phyloP scores from a whole-genome alignment of 1,140 invertebrate genomes.

The Thrips palmi region DNA sequence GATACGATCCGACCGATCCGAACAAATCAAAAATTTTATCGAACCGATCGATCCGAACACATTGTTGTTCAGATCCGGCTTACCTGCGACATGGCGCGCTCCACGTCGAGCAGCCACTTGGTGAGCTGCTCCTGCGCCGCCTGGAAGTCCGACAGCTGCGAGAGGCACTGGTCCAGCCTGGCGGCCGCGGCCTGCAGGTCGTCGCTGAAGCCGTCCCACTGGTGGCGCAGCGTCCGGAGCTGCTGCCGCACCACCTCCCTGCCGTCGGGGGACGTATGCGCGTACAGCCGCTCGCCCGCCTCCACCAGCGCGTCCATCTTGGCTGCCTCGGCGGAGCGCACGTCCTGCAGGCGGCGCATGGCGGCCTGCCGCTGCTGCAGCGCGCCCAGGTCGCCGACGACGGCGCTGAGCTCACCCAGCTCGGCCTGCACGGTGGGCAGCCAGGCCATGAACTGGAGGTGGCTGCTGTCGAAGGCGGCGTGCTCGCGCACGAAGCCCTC shows the following conservation, averaged over 20 bases:
- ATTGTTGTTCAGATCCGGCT: too few relatives aligned
- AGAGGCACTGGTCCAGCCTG: slow-evolving; percentile 71
- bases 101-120: slow-evolving; percentile 81
- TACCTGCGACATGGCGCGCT: slow-evolving; percentile 77
- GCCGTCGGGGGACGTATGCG: slow-evolving; percentile 83
- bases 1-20: too few relatives aligned
- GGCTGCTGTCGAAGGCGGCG: slow-evolving; percentile 56
- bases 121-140: slow-evolving; percentile 77
- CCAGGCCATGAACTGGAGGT: slow-evolving; percentile 55
- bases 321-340: slow-evolving; percentile 58
- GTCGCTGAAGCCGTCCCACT: slow-evolving; percentile 78
- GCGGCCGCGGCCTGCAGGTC: slow-evolving; percentile 56
- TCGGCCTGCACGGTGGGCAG: slow-evolving; percentile 48
- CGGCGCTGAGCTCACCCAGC: slow-evolving; percentile 57
- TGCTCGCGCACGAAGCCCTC: slow-evolving; percentile 75
- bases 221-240: slow-evolving; percentile 54
- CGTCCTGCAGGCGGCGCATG: slow-evolving; percentile 62
- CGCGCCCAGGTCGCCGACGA: slow-evolving; percentile 69
- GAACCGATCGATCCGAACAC: too few relatives aligned
- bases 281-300: slow-evolving; percentile 77
- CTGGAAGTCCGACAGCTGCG: slow-evolving; percentile 77
- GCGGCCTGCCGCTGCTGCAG: slow-evolving; percentile 66
- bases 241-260: slow-evolving; percentile 81
- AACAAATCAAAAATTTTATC: too few relatives aligned
- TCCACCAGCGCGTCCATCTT: slow-evolving; percentile 73